Conservation (phyloP, 2,113 vertebrate species). For the Condylura cristata region DNA sequence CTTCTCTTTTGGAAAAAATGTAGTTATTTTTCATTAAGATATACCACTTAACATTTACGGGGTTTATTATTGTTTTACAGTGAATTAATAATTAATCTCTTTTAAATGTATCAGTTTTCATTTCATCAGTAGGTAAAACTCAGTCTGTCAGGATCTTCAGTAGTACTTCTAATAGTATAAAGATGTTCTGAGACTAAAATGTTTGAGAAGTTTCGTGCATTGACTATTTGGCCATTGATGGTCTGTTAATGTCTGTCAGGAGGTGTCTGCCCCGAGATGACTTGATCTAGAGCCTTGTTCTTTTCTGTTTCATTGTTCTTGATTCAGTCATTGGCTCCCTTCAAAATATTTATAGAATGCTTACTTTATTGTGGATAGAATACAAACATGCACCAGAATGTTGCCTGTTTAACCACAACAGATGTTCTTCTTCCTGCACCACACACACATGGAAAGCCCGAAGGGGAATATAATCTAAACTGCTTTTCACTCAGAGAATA, state of each 20-base stretch:
- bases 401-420: background rate
- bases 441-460: background rate
- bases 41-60: background rate
- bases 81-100: background rate
- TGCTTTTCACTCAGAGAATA: background rate
- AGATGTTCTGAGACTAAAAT: background rate
- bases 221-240: too few relatives aligned
- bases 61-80: background rate
- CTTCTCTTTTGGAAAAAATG: slow-evolving; percentile 22
- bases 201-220: background rate
- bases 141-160: background rate
- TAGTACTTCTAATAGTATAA: background rate
- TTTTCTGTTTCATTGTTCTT: background rate
- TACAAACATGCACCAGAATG: background rate
- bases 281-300: background rate
- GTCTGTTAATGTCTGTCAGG: too few relatives aligned
- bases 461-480: background rate
- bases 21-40: background rate
- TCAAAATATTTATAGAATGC: background rate
- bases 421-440: background rate
- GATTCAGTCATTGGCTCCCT: background rate
- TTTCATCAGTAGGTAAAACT: background rate
- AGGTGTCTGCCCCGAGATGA: too few relatives aligned
- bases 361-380: background rate
- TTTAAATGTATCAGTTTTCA: background rate